Conservation (phyloP, 2,113 vertebrate genomes). For the Amia ocellicauda region DNA sequence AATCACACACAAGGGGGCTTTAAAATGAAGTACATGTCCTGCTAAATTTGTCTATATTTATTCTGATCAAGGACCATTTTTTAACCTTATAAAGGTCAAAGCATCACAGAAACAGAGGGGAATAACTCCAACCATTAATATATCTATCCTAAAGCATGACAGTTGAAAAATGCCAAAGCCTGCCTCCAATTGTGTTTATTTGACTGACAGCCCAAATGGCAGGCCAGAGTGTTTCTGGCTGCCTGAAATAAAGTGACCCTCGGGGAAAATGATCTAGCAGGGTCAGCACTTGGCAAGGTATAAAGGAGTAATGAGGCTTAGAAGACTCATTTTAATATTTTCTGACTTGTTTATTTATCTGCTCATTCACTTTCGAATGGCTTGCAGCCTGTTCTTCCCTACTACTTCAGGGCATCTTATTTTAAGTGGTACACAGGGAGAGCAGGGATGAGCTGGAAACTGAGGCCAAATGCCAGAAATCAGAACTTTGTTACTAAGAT, state of each 20-base stretch:
- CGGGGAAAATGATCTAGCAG: conserved; percentile 39
- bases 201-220: conserved; percentile 43
- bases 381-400: background rate
- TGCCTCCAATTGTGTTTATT: conserved; percentile 36
- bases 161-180: conserved; percentile 34
- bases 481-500: background rate
- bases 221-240: conserved; percentile 26
- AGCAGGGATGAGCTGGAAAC: too few species aligned
- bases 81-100: conserved; percentile 59
- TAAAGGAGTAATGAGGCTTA: conserved; percentile 53
- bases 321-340: conserved; percentile 30
- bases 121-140: conserved; percentile 41
- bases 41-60: conserved; percentile 53
- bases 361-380: background rate
- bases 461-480: background rate
- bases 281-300: conserved; percentile 54
- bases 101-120: conserved; percentile 31
- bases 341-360: conserved; percentile 32
- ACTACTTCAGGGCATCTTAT: background rate
- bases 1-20: conserved; percentile 53
- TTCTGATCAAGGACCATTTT: conserved; percentile 49
- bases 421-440: background rate
- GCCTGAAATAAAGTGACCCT: conserved; percentile 43
- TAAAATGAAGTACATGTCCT: conserved; percentile 55
- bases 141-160: conserved; percentile 29